Base-by-base conservation (phyloP, 2,113 vertebrate genomes). In the Casuarius casuarius region DNA sequence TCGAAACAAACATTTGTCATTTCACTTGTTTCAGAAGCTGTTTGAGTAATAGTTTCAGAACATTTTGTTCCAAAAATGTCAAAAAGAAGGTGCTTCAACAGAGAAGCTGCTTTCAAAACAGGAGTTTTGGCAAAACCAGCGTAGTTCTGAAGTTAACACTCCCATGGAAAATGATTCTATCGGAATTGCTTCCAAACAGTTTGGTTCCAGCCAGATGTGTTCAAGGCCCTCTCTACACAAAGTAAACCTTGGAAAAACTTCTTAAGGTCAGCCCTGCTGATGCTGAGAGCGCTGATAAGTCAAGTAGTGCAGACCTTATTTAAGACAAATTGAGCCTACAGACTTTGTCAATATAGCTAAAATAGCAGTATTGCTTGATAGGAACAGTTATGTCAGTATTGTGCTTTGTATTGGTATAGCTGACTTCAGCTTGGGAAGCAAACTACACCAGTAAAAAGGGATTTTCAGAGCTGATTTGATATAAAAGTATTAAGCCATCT, bases 361-460 rank as follows among this genome's bases (percentile, higher is more conserved):
- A 44, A 29, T 29, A 58, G 35, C 1, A 10, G 22, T 46, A 21
- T 25, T 67, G 16, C 17, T 59, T 44, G 31, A 25, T 84, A 77
- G 80, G 76, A 95, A 70, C 19, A 31, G 51, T 71, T 87, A 38
- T 51, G 48, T 17, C 3, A 10, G 1, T 48, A 23, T 28, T 0
- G 1, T 8, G 5, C 19, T 87, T 46, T 65, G 8, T 3, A 10
- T 8, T 9, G 7, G 17, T n/a, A 20, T 54, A 54, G 29, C 20
- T 49, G 46, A 4, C 54, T 81, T 71, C 13, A 67, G 13, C 2
- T 79, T 10, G 28, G 21, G n/a, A 49, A 88, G 42, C 16, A 33
- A 71, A 77, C 17, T 1, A 7, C 17, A 29, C 8, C 2, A 7
- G 7, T 14, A 7, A 17, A 31, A 61, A 33, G 23, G 1, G 2